Conservation (phyloP, 2,888 invertebrate genomes). For the Monoplex corrugatus region DNA sequence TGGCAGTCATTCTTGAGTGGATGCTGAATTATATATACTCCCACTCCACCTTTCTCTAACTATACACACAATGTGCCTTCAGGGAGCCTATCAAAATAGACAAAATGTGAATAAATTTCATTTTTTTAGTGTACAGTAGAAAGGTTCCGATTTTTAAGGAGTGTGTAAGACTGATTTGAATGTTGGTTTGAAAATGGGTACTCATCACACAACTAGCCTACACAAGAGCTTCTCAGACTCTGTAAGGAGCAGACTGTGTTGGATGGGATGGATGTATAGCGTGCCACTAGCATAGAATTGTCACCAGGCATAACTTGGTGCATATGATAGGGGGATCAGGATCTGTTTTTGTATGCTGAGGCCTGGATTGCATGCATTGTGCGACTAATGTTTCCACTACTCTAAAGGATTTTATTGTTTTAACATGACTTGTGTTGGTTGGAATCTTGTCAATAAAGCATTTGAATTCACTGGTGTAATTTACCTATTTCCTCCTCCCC, state of each 20-base stretch:
- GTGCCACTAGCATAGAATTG: neutral
- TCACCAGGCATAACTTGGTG: neutral
- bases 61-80: neutral
- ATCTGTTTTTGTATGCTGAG: neutral
- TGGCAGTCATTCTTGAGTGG: neutral
- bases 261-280: neutral
- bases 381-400: neutral
- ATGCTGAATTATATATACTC: neutral
- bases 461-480: neutral
- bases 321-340: neutral
- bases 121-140: too few species aligned
- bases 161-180: too few species aligned
- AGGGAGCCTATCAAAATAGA: neutral
- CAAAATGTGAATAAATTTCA: too few species aligned
- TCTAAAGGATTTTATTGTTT: neutral
- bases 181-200: too few species aligned
- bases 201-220: too few species aligned
- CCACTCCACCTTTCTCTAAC: neutral
- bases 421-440: neutral
- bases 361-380: neutral
- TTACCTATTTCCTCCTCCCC: neutral
- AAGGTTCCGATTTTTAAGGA: too few species aligned
- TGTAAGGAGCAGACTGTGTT: neutral
- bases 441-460: slow-evolving; percentile 39
- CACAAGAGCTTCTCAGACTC: slow-evolving; percentile 7